Base-by-base conservation (phyloP, 2,888 invertebrate species). In the Leucophenga montana region DNA sequence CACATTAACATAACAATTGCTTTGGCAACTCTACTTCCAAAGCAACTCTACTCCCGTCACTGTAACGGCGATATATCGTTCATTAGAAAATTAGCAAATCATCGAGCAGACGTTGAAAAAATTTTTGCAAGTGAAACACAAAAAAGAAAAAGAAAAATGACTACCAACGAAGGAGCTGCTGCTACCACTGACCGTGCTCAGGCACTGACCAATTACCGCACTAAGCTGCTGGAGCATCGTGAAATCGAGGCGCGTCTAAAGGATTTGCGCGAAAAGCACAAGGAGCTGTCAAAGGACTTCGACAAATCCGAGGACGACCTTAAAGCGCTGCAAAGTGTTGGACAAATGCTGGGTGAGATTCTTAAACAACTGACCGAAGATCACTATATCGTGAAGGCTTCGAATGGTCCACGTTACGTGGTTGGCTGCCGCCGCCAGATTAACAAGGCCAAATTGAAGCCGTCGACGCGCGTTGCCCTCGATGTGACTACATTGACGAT, bases 401-500 rank as follows among this genome's bases (percentile, higher is more conserved):
- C 98, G 48, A 99, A 99, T 89, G 99, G 99, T 0, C 99, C 99
- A 0, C 94, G 99, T 48, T 99, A 99, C 86, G 98, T 99, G 14
- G 99, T 99, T 4, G 99, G 99, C 0, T 99, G 99, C 87, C 92
- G 99, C 9, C 92, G 99, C 6, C 98, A 98, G 85, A 90, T 99
- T 75, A 97, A 99, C 89, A 99, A 99, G 90, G 91, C 93, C 69
- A 97, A 97, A 88, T 89, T 98, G 67, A 97, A 97, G 88, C 94
- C 97, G 54, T 98, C 98, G 64, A 99, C 99, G 27, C 91, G 99
- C 75, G 99, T 99, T 0, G 99, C 99, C 0, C 90, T 99, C 14
- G 99, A 99, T 85, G 99, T 99, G 97, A 99, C 99, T 8, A 99
- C 99, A 2, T 91, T 99, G 27, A 99, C 99, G 0, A 99, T 99